Percentiles rank a stretch among this genome's conserved stretches.
Conservation (phyloP, 2,797 vertebrate genomes). For the Gallirallus australis region DNA sequence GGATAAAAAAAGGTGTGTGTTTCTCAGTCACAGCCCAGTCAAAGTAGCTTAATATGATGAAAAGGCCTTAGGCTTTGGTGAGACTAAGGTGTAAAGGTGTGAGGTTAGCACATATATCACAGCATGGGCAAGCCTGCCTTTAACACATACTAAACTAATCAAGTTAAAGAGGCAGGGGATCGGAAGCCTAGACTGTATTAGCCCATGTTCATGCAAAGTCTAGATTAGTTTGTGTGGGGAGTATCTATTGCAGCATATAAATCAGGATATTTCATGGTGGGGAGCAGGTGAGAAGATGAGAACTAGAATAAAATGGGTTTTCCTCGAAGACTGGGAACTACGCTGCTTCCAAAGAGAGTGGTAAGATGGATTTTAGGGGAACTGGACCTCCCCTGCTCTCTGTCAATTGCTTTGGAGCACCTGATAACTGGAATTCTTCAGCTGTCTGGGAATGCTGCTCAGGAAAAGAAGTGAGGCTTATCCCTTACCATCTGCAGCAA, state of each 20-base stretch:
- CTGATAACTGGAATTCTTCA: neutral
- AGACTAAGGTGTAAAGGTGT: conserved; percentile 42
- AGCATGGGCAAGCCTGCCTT: neutral
- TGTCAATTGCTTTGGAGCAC: neutral
- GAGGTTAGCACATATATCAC: conserved; percentile 32
- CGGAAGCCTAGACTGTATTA: neutral
- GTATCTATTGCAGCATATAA: neutral
- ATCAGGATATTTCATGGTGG: fast-evolving
- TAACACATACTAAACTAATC: neutral
- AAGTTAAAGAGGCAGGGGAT: neutral
- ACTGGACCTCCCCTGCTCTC: neutral
- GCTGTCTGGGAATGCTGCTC: neutral
- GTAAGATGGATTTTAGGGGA: neutral
- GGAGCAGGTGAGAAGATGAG: neutral
- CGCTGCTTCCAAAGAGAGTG: neutral
- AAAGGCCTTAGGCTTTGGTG: conserved; percentile 47
- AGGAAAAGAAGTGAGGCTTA: neutral
- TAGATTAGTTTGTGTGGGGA: fast-evolving
- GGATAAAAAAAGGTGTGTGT: conserved; percentile 56
- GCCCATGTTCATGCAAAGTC: fast-evolving
- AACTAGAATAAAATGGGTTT: neutral
- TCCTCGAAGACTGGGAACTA: neutral
- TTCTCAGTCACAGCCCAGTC: conserved; percentile 46
- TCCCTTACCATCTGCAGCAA: neutral
- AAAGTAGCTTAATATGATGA: conserved; percentile 45